Evolutionary conservation across 2,888 invertebrate genomes (phyloP), one percentile per base, ranked within the genome.

Genomic region (Hecatera dysodea): DNA sequence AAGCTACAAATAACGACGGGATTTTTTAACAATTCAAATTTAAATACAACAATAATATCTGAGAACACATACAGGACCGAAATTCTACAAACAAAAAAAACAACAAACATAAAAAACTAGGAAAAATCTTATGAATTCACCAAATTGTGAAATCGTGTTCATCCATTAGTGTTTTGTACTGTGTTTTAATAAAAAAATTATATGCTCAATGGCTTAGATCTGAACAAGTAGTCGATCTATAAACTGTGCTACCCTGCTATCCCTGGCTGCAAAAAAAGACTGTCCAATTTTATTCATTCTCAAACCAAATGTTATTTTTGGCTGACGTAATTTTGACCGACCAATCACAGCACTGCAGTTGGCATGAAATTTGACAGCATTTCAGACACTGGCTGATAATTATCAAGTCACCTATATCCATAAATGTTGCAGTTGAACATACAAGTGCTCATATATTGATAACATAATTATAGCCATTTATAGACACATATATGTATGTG

Each of bases 391-490:
- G 15, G 5, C 19, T 53, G 15, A 17, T 63, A 56, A 59, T 53
- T 33, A 48, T 1, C 17, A 48, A 24, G 42, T 24, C 52, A 52
- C 27, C 42, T 12, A 42, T 46, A 24, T 46, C 12, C 48, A 62
- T 27, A 46, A 48, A 42, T 39, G 22, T 22, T 57, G 53, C 44
- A 65, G 22, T 52, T 33, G 44, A 27, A 53, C 11, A 53, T 39
- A 46, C 19, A 55, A 65, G 33, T 62, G 33, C 44, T 67, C 59
- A 27, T 48, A 27, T 27, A 44, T 56, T 68, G 69, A 80, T 70
- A 80, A 62, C 57, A 52, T 60, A 72, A 53, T 79, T 63, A 52
- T 50, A 73, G 19, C 12, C 29, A 72, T 79, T 75, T 15, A 44
- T 56, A 64, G 46, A 56, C 27, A n/a, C 59, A 48, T 39, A 27